Percentiles rank a stretch among this genome's conserved stretches.
Conservation (phyloP, 2,888 invertebrate species). For the Bombylius major region DNA sequence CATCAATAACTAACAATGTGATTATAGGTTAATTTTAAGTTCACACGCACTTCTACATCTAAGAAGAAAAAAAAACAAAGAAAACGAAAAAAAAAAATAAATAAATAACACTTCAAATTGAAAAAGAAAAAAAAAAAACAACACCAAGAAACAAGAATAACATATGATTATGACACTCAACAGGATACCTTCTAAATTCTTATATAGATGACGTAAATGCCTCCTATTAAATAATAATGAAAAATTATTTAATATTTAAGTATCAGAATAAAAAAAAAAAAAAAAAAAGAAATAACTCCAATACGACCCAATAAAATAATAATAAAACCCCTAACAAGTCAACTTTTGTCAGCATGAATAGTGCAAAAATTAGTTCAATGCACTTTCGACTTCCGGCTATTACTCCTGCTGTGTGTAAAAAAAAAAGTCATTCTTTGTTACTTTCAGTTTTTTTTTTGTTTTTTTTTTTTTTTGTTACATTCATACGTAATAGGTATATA, state of each 20-base stretch:
- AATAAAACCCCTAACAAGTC: neutral
- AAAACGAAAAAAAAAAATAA: no score
- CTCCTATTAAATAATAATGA: no score
- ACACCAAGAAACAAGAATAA: neutral
- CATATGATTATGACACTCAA: neutral
- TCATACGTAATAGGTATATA: neutral
- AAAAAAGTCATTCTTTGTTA: neutral
- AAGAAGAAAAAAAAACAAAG: no score
- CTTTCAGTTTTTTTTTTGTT: no score
- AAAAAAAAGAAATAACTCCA: neutral
- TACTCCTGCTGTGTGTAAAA: conserved; percentile 1
- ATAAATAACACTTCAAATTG: no score
- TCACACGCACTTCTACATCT: neutral
- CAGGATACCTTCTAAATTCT: neutral
- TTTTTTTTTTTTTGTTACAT: no score
- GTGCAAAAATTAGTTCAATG: conserved; percentile 13
- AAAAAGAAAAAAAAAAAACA: neutral
- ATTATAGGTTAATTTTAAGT: neutral
- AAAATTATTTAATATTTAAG: no score
- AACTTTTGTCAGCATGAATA: neutral
- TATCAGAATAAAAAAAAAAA: neutral
- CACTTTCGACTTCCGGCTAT: conserved; percentile 12
- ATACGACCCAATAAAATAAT: neutral
- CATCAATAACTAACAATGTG: no score
- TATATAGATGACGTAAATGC: no score